Evolutionary conservation across 1,140 invertebrate genomes (phyloP).

Genomic region (Micrasema minimum): DNA sequence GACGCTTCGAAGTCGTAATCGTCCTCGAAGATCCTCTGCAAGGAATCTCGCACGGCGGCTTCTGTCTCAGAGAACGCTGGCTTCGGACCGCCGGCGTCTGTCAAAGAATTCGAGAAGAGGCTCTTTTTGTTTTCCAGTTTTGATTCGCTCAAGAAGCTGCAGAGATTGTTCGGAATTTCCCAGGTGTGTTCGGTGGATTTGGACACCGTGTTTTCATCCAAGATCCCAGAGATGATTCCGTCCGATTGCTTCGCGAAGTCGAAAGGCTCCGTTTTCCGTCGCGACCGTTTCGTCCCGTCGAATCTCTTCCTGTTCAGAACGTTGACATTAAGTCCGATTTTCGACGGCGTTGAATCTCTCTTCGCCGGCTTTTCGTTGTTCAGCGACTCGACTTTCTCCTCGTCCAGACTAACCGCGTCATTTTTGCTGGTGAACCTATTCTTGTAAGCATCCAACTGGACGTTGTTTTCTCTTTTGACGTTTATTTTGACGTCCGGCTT

Average conservation of each 20-base stretch:
- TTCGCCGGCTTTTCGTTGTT: slow-evolving; percentile 57
- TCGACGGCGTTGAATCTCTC: slow-evolving; percentile 55
- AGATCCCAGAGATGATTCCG: slow-evolving; percentile 7
- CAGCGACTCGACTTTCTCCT: neutral
- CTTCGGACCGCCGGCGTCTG: slow-evolving; percentile 41
- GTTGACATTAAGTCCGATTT: slow-evolving; percentile 61
- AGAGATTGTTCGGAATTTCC: neutral
- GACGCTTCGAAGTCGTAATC: slow-evolving; percentile 34
- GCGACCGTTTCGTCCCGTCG: slow-evolving; percentile 46
- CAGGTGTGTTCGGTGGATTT: neutral
- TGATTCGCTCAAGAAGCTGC: slow-evolving; percentile 7
- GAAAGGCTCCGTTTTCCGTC: slow-evolving; percentile 50
- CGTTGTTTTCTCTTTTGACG: slow-evolving; percentile 13
- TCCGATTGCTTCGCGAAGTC: slow-evolving; percentile 50
- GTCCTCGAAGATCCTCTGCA: slow-evolving; percentile 49
- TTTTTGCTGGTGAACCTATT: slow-evolving; percentile 34
- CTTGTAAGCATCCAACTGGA: slow-evolving; percentile 35
- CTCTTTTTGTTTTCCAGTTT: neutral
- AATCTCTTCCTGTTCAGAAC: slow-evolving; percentile 55
- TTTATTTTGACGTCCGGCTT: neutral
- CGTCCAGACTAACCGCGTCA: neutral
- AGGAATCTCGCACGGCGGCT: slow-evolving; percentile 57
- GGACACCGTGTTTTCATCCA: neutral
- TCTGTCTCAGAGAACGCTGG: slow-evolving; percentile 57
- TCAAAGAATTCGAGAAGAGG: slow-evolving; percentile 42